Evolutionary conservation across 2,888 invertebrate genomes (phyloP), one percentile per base, ranked within the genome.

Genomic region (Malachius bipustulatus): DNA sequence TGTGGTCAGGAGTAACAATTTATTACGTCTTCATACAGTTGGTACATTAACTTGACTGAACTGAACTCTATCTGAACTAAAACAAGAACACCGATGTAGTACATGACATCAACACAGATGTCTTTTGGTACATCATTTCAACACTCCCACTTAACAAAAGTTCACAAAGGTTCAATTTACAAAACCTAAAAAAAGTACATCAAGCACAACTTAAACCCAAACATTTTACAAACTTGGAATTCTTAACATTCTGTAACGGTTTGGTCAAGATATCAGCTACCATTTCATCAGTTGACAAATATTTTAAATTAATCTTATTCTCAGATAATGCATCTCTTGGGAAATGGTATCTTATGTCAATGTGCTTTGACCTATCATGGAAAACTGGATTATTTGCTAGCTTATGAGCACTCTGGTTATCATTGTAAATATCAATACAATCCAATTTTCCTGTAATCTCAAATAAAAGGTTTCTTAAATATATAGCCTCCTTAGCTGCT

Each of bases 401-500:
- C 24, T 41, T 42, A 12, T 41, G 42, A 4, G 45, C 41, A 41
- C 44, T 37, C 27, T 45, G 45, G 39, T 44, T 47, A 36, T 47
- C 47, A 32, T 43, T 46, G 26, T 27, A 40, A 6, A 44, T 30
- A 2, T 12, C 11, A 1, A 38, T 27, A 6, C 13, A 34, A 36
- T 34, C 31, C 6, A 15, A 11, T 16, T 29, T 26, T 13, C 36
- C 39, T 3, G 19, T 19, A 6, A 48, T 30, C 26, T 43, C 47
- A 32, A 12, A n/a, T 12, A 42, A 16, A 4, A 46, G 34, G 26
- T 42, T 44, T 34, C 26, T 35, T 13, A 46, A 27, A 34, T 40
- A 47, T 29, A 48, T 43, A 4, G 46, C 46, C 27, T 51, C 50
- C 14, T 47, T 47, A 3, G 45, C 14, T 10, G 45, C 47, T 30